Evolutionary conservation across 2,113 vertebrate species (phyloP).

Genomic region (Clarias magur): DNA sequence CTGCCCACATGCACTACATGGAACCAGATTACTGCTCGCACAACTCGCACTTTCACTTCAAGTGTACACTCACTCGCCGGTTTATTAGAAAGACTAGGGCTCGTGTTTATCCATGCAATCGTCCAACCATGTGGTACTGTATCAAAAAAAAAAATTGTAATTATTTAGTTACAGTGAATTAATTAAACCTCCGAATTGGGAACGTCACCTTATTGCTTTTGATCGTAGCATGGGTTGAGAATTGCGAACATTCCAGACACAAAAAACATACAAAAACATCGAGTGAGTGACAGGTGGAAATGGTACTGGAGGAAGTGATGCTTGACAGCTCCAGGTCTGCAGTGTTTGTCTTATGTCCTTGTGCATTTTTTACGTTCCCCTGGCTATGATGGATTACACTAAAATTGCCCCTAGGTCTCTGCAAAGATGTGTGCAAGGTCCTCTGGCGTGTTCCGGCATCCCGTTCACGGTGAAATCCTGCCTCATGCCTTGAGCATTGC

Average conservation of each 20-base stretch:
- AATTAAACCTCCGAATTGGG: not conserved
- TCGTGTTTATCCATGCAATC: not conserved
- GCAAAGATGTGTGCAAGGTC: no score
- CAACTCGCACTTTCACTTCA: not conserved
- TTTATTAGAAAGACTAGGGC: not conserved
- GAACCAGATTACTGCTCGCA: not conserved
- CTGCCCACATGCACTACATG: no score
- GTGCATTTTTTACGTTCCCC: no score
- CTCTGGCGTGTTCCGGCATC: no score
- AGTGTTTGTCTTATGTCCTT: no score
- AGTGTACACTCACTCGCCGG: not conserved
- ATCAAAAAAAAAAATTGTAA: no score
- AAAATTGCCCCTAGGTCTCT: no score
- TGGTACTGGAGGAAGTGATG: no score
- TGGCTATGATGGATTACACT: no score
- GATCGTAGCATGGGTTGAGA: not conserved
- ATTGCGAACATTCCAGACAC: not conserved
- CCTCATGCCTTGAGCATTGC: not conserved
- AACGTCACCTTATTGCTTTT: not conserved
- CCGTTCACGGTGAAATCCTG: no score
- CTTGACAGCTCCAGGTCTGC: no score
- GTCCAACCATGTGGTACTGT: not conserved
- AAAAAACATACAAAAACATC: no score
- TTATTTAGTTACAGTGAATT: not conserved
- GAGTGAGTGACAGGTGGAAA: not conserved